Base-by-base conservation (phyloP, 2,113 vertebrate genomes). In the Sarotherodon lohbergeri region DNA sequence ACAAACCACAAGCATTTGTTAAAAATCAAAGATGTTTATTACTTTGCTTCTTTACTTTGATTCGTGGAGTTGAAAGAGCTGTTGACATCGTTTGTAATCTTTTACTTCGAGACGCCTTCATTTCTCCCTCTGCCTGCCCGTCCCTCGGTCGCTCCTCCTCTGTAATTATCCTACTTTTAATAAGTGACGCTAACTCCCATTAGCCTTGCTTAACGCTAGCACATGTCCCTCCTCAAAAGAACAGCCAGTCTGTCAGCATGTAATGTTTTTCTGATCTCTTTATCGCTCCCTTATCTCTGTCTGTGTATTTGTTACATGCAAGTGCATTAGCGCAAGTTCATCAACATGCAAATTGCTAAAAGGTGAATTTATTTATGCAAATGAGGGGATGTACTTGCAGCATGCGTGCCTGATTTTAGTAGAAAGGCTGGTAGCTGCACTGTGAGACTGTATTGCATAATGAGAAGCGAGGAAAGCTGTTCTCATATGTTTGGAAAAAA, bases 271-370 rank as follows among this genome's bases (percentile, higher is more conserved):
- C 81, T 93, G 88, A 93, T 95, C 91, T 93, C 92, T 89, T 93
- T 88, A 91, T 93, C 92, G 36, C 83, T 84, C 88, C 80, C 88
- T 90, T 90, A 89, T 93, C 82, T 83, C 82, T 80, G 78, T 83
- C 80, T 88, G 48, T 93, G 89, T 90, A 79, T 91, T 91, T 91
- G 89, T 89, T 84, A 85, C 85, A 89, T 88, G 91, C 81, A 80
- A 89, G 91, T 93, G 92, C 94, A 93, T 93, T 94, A 90, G 91
- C 57, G 50, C 78, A 83, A 93, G 88, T 95, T 95, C 91, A 96
- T 96, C 94, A 95, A 94, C 94, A 95, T 96, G 96, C 94, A 96
- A 92, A 96, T 96, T 94, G 91, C 95, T 89, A 78, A 94, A 93
- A 95, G 95, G 94, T 94, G 94, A 95, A 95, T 96, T 93, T 95